A percentile compares a stretch with the other conserved stretches of the same genome.
Evolutionary conservation across 2,888 invertebrate species (phyloP).

Genomic region (Diaprepes abbreviatus): DNA sequence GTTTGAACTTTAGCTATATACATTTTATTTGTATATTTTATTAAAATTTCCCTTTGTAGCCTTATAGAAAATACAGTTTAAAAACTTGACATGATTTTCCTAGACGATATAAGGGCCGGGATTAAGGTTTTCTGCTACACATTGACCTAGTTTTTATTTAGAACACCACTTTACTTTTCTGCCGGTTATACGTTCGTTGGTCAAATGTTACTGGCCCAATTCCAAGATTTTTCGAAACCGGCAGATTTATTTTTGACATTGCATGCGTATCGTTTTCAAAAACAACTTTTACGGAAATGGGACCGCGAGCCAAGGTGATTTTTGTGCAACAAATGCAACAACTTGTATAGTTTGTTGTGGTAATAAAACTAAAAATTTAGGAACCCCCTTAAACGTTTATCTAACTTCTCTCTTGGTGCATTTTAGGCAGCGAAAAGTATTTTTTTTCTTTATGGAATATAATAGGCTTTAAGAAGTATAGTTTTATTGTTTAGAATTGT

Average conservation of each 20-base stretch:
- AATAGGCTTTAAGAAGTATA: no score
- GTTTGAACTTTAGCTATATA: no score
- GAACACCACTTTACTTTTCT: slow-evolving; percentile 11
- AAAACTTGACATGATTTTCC: no score
- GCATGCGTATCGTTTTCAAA: slow-evolving; percentile 37
- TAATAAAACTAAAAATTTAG: background rate
- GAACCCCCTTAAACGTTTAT: no score
- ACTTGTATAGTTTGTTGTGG: slow-evolving; percentile 2
- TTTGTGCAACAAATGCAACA: slow-evolving; percentile 8
- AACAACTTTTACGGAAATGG: slow-evolving; percentile 26
- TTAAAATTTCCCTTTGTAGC: no score
- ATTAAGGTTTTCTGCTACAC: background rate
- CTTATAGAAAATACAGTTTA: no score
- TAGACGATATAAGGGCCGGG: no score
- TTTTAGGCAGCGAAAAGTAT: no score
- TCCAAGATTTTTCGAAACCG: slow-evolving; percentile 41
- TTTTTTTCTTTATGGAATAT: no score
- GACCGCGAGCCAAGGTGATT: background rate
- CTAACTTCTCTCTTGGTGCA: no score
- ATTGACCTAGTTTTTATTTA: slow-evolving; percentile 33
- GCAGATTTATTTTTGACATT: slow-evolving; percentile 39
- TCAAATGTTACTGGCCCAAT: slow-evolving; percentile 31
- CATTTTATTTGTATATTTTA: no score
- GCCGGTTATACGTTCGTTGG: background rate
- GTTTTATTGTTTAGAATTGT: no score